Conservation (phyloP, 2,113 vertebrate species). For the Nyctereutes procyonoides region DNA sequence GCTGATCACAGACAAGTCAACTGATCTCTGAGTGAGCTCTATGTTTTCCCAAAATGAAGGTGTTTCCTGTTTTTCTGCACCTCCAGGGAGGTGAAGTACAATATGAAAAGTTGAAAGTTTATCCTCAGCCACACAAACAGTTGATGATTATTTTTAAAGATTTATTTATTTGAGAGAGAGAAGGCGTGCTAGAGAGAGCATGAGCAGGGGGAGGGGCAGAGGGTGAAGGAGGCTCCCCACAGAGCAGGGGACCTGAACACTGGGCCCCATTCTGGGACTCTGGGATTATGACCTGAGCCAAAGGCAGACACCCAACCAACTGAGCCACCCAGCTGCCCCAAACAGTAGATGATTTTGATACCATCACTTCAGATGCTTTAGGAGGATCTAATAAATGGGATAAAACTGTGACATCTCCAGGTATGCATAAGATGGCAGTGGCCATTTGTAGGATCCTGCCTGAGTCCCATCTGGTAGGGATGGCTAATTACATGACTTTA, state of each 20-base stretch:
- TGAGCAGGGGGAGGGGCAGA: no score
- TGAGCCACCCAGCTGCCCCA: no score
- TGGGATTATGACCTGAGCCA: no score
- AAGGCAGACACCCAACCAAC: no score
- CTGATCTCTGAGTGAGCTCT: background rate
- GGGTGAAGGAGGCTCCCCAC: no score
- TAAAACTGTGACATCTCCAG: background rate
- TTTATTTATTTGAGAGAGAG: no score
- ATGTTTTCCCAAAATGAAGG: slow-evolving; percentile 13
- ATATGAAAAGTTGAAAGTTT: background rate
- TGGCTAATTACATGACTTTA: background rate
- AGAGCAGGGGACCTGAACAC: no score
- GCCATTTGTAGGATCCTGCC: background rate
- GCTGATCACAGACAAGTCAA: background rate
- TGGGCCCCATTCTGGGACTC: no score
- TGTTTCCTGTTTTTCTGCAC: background rate
- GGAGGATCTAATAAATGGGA: background rate
- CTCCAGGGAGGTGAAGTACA: background rate
- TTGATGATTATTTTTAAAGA: background rate
- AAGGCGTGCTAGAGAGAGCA: no score
- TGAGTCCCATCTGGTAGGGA: background rate
- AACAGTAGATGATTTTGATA: background rate
- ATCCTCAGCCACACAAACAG: background rate
- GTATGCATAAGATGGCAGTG: background rate
- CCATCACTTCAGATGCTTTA: background rate